Evolutionary conservation across 1,140 invertebrate species (phyloP), one percentile per base, ranked within the genome.

Genomic region (Conus ventricosus): DNA sequence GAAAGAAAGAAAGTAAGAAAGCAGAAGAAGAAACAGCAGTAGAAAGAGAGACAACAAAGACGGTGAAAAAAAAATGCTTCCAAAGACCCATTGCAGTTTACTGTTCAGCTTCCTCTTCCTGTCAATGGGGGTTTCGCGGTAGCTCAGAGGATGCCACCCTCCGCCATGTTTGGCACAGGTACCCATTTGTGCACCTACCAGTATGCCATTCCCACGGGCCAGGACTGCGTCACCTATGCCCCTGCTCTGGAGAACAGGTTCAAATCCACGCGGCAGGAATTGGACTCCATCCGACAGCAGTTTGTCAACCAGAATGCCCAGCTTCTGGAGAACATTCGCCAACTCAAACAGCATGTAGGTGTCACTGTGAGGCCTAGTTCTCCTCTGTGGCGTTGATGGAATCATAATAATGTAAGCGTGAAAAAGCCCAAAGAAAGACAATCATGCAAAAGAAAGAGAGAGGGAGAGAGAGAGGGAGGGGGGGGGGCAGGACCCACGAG

Each of bases 131-230:
- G 15, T 11, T 71, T 23, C 67, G 20, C 67, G 67, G 67, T 71
- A 23, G 67, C 67, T 71, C 67, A 71, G 20, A 6, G 67, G 67
- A 7, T 20, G 11, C 67, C 20, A 7, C 67, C 23, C 6, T 71
- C 67, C 20, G 67, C 67, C 67, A 13, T 20, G 67, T 71, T 71
- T 20, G 67, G 67, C 3, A 71, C 67, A 6, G 67, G 67, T 6
- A 71, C 11, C 67, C 7, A 83, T 11, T 7, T 55, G 39, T 83
- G 82, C 54, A 83, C 82, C 82, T 83, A 83, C 53, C 67, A 85
- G 57, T 71, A 71, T 39, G 84, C 67, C 84, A 71, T 85, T 27
- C 57, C 84, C 25, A 27, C 51, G 39, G 57, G 57, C n/a, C 54
- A 51, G 20, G 63, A 85, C 57, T 85, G 57, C 39, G 60, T 25